Base-by-base conservation (phyloP, 2,888 invertebrate genomes). In the Drosophila lacicola region DNA sequence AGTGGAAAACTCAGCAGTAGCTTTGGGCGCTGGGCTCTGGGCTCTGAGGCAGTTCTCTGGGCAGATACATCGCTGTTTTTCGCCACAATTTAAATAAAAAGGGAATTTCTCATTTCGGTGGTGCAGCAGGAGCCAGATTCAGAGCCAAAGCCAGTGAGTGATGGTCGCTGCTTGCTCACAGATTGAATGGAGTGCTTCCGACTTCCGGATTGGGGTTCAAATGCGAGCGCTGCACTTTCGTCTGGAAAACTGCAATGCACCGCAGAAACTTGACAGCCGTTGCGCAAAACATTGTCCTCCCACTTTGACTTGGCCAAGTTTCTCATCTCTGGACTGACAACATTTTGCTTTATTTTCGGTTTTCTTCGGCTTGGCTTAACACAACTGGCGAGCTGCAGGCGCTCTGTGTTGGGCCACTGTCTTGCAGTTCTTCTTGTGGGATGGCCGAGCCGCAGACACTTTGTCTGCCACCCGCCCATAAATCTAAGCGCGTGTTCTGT, bases 381-480 rank as follows among this genome's bases (percentile, higher is more conserved):
- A 49, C 49, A 63, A 56, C 56, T 62, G 56, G 41, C 55, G 55
- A 21, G 25, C 55, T 50, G 51, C 56, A 51, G 51, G 36, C 34
- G 17, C 33, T n/a, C 25, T 51, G 34, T 47, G 41, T 60, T 60
- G 55, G 36, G 25, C 36, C 29, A 25, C 64, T n/a, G 53, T 57
- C 55, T 25, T 73, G 44, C 63, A 50, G 33, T 46, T 21, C 42
- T 72, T 56, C 78, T 72, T 67, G 62, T 79, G 74, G 68, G 70
- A 74, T 80, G 89, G 82, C 79, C 84, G 77, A 77, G 88, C 80
- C 89, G 87, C 90, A 91, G 91, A 90, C 91, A 90, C 83, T 88
- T 86, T 89, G 91, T 90, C 91, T 91, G 90, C 89, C 82, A 82
- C 74, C 78, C 74, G 80, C 80, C 74, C 82, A 92, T 91, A 92